A percentile compares a stretch with the other conserved stretches of the same genome.
phyloP scores from a whole-genome alignment of 2,113 vertebrate genomes.

The Ptilorrhoa leucosticta region DNA sequence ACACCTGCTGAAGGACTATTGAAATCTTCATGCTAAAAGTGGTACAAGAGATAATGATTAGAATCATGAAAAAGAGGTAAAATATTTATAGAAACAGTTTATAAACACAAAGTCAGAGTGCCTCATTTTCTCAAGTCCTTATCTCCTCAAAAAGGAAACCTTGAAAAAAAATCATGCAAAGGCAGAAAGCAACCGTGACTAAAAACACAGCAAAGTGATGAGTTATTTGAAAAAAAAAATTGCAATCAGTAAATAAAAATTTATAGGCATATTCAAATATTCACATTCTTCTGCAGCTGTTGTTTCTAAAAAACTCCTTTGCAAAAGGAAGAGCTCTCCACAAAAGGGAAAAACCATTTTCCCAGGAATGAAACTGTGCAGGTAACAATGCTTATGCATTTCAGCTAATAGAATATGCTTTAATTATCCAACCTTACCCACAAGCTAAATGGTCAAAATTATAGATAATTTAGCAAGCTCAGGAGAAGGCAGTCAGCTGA shows the following conservation, averaged over 20 bases:
- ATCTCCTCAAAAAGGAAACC: background rate
- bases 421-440: background rate
- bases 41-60: background rate
- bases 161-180: background rate
- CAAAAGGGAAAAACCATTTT: background rate
- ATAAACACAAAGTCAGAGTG: background rate
- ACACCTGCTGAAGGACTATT: background rate
- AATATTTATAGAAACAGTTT: background rate
- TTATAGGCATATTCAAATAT: background rate
- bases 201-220: background rate
- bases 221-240: background rate
- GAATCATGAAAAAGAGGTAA: background rate
- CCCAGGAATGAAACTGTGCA: background rate
- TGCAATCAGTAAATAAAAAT: background rate
- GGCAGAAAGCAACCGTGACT: background rate
- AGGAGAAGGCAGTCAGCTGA: background rate
- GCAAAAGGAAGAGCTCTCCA: background rate
- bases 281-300: background rate
- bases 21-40: background rate
- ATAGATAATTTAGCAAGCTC: background rate
- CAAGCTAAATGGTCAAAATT: background rate
- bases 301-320: background rate
- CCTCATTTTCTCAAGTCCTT: background rate
- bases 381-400: background rate
- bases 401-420: background rate